These are phyloP conservation scores for Mesorhabditis sp. DNA, from an alignment of 2,888 invertebrate species.

Conservation along the genomic window DNA sequence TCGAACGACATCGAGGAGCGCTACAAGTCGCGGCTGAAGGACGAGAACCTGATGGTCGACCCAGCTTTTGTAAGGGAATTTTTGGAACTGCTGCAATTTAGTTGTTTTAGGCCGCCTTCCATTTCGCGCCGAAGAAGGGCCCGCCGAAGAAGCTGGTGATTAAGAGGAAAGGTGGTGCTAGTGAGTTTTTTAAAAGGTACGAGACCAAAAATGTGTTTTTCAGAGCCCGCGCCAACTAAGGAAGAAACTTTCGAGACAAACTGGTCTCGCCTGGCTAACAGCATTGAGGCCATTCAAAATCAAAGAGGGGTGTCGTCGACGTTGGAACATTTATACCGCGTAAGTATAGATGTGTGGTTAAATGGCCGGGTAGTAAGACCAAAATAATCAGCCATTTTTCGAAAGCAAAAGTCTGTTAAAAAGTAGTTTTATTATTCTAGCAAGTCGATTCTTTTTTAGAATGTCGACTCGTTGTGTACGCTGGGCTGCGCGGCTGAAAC, in stretches of 20 bases:
- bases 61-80: background rate
- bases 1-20: background rate
- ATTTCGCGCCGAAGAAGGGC: background rate
- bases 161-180: background rate
- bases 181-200: no score
- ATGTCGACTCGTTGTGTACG: background rate
- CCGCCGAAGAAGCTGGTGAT: constrained; percentile 5
- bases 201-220: no score
- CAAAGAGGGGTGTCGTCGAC: background rate
- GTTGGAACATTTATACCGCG: background rate
- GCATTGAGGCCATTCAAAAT: constrained; percentile 2
- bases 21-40: background rate
- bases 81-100: background rate
- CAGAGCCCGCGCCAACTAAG: background rate
- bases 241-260: background rate
- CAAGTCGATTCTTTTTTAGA: background rate
- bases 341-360: background rate
- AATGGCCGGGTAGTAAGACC: no score
- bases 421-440: background rate
- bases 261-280: background rate
- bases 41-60: constrained; percentile 2
- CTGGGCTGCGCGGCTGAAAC: background rate
- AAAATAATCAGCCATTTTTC: no score
- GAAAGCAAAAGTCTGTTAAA: no score
- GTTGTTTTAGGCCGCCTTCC: constrained; percentile 3